Base-by-base conservation (phyloP, 1,140 invertebrate species). In the Euwallacea fornicatus region DNA sequence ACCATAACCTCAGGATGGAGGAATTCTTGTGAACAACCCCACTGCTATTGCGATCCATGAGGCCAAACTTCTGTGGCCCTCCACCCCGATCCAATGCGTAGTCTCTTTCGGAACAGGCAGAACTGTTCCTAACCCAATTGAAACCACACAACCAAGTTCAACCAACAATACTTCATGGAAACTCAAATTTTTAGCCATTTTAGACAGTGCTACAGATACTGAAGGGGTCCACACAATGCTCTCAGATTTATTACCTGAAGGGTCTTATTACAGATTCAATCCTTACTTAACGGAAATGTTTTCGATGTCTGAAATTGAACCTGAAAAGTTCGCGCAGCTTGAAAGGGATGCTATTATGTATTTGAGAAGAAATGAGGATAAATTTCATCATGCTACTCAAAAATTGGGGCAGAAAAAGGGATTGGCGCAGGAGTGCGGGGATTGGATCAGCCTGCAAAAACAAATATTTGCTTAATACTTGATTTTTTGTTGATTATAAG, bases 141-240 rank as follows among this genome's bases (percentile, higher is more conserved):
- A 83, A 72, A 73, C 76, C 44, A 62, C 69, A 72, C 77, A 79
- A 53, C 10, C 77, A 64, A 73, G 83, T 69, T 47, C 47, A 44
- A 77, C 75, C 50, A 76, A 54, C 42, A 75, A 73, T 58, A 87
- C 89, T 0, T 89, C 87, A 41, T 91, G 94, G 86, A 92, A 89
- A 81, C 88, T 90, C 69, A 95, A 96, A 82, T 90, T 96, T 75
- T 85, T 88, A 58, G 93, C 91, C 80, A 91, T 97, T 62, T 82
- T 97, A 33, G 93, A 96, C 75, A 94, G 92, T 80, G 95, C 95
- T 2, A 96, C 95, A 44, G 94, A 95, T 79, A 94, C 93, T 11
- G 93, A 96, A 88, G 89, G 87, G 73, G 90, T 94, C 7, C 95
- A 98, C 79, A 88, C 88, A 42, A 89, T 91, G 56, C 78, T 98